Evolutionary conservation across 1,140 invertebrate genomes (phyloP).

Genomic region (Drosophila sturtevanti): DNA sequence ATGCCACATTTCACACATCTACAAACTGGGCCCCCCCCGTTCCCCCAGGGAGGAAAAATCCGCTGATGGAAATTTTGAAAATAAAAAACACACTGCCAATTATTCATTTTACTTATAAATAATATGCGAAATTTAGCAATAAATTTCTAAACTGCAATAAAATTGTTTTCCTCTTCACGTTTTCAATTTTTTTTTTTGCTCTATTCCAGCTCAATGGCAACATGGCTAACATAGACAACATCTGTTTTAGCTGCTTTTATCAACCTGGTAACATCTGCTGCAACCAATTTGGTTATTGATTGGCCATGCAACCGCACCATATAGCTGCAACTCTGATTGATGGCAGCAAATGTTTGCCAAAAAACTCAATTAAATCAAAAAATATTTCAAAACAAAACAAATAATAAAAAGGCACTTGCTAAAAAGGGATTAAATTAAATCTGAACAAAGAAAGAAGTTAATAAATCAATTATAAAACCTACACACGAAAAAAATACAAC

Average conservation of each 20-base stretch:
- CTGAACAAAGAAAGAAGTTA: not conserved
- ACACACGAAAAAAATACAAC: not conserved
- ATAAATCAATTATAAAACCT: constrained; percentile 2
- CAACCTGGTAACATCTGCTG: not conserved
- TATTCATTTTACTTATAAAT: too few relatives aligned
- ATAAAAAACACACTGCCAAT: too few relatives aligned
- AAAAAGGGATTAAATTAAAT: constrained; percentile 1
- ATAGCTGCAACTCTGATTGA: constrained; percentile 1
- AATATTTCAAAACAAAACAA: not conserved
- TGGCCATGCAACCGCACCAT: constrained; percentile 22
- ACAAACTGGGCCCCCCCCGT: too few relatives aligned
- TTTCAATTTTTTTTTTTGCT: not conserved
- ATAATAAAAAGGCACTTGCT: not conserved
- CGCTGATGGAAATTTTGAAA: constrained; percentile 17
- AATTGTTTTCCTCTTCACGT: not conserved
- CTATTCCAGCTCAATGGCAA: not conserved
- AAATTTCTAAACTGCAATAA: not conserved
- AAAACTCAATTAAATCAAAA: constrained; percentile 48
- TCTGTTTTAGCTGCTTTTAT: constrained; percentile 1
- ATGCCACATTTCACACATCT: constrained; percentile 35
- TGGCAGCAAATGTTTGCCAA: constrained; percentile 25
- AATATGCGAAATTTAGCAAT: too few relatives aligned
- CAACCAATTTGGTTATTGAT: constrained; percentile 8
- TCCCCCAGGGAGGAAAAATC: not conserved
- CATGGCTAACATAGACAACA: not conserved